phyloP scores from a whole-genome alignment of 2,113 vertebrate species.

The Malurus alboscapulatus region DNA sequence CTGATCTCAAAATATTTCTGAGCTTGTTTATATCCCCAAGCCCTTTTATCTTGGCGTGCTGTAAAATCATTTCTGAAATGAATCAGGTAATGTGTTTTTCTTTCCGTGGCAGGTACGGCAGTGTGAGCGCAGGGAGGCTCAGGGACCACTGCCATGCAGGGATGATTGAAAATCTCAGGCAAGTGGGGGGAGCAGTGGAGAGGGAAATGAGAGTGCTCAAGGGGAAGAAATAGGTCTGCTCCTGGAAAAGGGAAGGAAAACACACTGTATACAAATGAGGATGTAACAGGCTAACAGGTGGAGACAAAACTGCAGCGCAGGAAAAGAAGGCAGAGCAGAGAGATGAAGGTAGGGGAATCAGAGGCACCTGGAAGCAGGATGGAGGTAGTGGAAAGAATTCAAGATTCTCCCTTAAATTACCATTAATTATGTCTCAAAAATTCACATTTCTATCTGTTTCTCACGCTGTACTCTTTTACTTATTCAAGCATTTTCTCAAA shows the following conservation, averaged over 20 bases:
- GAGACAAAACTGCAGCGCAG: not conserved
- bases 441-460: not conserved
- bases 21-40: constrained; percentile 62
- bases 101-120: not conserved
- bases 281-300: not conserved
- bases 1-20: constrained; percentile 57
- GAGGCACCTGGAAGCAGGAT: not conserved
- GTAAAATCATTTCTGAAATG: constrained; percentile 57
- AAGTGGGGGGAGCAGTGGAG: constrained; percentile 19
- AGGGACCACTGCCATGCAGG: constrained; percentile 27
- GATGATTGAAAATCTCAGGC: constrained; percentile 56
- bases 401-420: not conserved
- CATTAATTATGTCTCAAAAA: not conserved
- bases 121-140: constrained; percentile 10
- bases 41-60: constrained; percentile 45
- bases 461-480: not conserved
- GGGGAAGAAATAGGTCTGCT: constrained; percentile 16
- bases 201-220: constrained; percentile 51
- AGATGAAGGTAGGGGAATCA: not conserved
- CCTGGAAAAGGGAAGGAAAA: not conserved
- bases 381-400: not conserved
- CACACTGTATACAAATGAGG: not conserved
- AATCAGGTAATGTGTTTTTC: constrained; percentile 43
- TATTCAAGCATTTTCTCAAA: not conserved
- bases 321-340: not conserved